Base-by-base conservation (phyloP, 1,140 invertebrate genomes). In the Tyrophagus putrescentiae region DNA sequence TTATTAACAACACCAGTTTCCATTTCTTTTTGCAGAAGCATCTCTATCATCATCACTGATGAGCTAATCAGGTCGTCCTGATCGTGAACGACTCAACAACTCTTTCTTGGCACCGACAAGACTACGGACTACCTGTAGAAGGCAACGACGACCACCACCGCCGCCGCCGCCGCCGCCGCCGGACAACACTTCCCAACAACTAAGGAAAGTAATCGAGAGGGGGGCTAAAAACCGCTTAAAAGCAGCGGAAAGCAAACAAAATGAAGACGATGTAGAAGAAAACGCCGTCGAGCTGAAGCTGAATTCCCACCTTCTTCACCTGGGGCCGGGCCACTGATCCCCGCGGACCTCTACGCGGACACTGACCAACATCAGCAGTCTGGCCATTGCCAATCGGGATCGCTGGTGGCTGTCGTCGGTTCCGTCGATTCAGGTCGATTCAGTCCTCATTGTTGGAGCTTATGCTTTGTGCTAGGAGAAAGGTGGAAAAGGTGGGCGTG, bases 391-490 rank as follows among this genome's bases (percentile, higher is more conserved):
- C 1, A 63, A 64, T n/a, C n/a, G 31, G 68, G 69, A 4, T 31
- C 63, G 23, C 57, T 73, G 13, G 70, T 76, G 3, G 77, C 75
- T 27, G 68, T 78, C 1, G 74, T 78, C 33, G 77, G 77, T 23
- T 63, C 67, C 28, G 75, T 77, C 27, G 77, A 76, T 32, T 61
- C 67, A 27, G 77, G 77, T 2, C 78, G n/a, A n/a, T n/a, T 2
- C 78, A 78, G 63, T 70, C 69, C 1, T 74, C 72, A 18, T 63
- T 78, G 4, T 48, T 79, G 2, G n/a, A n/a, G n/a, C n/a, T n/a
- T n/a, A n/a, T 68, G 68, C 11, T 74, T 76, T 11, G 64, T 78
- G 4, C 65, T 79, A 11, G 76, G 77, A 42, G 72, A 76, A 57
- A 71, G n/a, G n/a, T 75, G 69, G 57, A 67, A 56, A 65, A 59